These are phyloP conservation scores for Pristionchus arcanus DNA, from an alignment of 2,888 invertebrate genomes.

Conservation along the genomic window DNA sequence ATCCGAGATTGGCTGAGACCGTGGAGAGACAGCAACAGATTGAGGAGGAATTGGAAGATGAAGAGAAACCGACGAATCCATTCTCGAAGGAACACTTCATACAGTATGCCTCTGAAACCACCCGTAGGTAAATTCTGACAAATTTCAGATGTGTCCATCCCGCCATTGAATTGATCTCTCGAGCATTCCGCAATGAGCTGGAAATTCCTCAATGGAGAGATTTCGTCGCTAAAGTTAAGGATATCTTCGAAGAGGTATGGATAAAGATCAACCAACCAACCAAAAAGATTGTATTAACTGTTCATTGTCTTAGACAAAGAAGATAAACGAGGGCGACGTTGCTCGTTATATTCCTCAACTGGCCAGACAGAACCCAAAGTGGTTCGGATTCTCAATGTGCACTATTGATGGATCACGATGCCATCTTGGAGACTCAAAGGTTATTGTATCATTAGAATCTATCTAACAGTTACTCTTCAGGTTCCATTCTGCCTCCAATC, in stretches of 20 bases:
- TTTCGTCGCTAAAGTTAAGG: slow-evolving; percentile 93
- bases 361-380: slow-evolving; percentile 87
- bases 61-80: slow-evolving; percentile 47
- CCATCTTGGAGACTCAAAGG: slow-evolving; percentile 88
- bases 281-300: too few species aligned
- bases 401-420: slow-evolving; percentile 92
- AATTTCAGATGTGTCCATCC: slow-evolving; percentile 62
- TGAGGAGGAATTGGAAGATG: slow-evolving; percentile 60
- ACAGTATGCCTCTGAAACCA: slow-evolving; percentile 60
- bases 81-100: slow-evolving; percentile 70
- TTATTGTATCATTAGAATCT: not conserved
- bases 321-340: slow-evolving; percentile 64
- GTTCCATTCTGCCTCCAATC: slow-evolving; percentile 87
- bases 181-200: slow-evolving; percentile 84
- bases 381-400: slow-evolving; percentile 95
- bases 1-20: slow-evolving; percentile 63
- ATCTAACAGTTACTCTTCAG: slow-evolving; percentile 85
- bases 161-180: slow-evolving; percentile 67
- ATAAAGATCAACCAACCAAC: too few species aligned
- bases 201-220: slow-evolving; percentile 94
- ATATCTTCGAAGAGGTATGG: slow-evolving; percentile 94
- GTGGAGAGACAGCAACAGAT: slow-evolving; percentile 1
- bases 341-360: slow-evolving; percentile 92
- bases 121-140: not conserved
- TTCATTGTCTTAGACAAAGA: slow-evolving; percentile 6